Conservation (phyloP, 2,113 vertebrate genomes). For the Myotis lucifugus region DNA sequence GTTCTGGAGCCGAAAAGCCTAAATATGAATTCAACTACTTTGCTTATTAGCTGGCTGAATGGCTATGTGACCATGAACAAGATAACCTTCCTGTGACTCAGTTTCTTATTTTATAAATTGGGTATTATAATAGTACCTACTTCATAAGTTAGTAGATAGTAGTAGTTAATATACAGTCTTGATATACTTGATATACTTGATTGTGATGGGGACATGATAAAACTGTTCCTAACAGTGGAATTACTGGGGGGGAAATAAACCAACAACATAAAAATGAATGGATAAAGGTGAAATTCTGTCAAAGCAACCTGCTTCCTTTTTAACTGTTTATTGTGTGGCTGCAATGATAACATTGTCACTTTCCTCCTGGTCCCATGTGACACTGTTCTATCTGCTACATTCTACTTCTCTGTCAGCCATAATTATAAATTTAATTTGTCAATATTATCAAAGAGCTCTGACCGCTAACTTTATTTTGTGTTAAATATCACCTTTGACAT, state of each 20-base stretch:
- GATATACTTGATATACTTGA: too few relatives aligned
- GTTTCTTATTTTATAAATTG: neutral
- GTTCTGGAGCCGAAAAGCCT: neutral
- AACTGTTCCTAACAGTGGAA: too few relatives aligned
- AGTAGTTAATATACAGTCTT: too few relatives aligned
- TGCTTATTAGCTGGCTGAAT: neutral
- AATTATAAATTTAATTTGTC: neutral
- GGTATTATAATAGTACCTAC: neutral
- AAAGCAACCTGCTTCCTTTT: neutral
- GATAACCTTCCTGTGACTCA: neutral
- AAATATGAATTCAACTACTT: neutral
- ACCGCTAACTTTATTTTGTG: neutral
- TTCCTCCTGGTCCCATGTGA: neutral
- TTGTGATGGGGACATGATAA: too few relatives aligned
- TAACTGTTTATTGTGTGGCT: neutral
- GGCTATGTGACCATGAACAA: neutral
- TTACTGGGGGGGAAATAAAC: neutral
- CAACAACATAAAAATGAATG: neutral
- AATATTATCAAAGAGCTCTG: neutral
- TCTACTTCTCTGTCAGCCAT: neutral
- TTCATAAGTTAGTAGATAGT: neutral
- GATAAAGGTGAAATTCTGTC: neutral
- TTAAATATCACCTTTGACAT: neutral
- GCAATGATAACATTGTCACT: accelerated
- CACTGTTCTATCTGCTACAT: neutral